Percentiles rank a stretch among this genome's conserved stretches.
Conservation (phyloP, 2,113 vertebrate species). For the Prolemur simus region DNA sequence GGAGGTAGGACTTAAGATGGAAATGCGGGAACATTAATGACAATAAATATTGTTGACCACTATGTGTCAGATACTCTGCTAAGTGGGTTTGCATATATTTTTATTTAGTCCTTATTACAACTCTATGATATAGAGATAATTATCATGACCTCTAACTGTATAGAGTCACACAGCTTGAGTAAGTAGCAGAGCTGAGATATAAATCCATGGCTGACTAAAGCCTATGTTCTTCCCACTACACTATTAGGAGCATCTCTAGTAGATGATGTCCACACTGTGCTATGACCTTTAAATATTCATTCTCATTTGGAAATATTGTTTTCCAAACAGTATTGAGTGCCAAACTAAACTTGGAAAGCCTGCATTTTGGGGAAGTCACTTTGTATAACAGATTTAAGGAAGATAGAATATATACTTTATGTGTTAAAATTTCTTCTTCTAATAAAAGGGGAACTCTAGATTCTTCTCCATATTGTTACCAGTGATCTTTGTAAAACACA, state of each 20-base stretch:
- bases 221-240: background rate
- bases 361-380: background rate
- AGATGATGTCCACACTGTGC: background rate
- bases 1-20: background rate
- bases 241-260: background rate
- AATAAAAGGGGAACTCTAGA: background rate
- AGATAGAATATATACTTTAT: background rate
- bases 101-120: slow-evolving; percentile 14
- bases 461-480: background rate
- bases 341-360: slow-evolving; percentile 5
- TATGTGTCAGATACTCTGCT: background rate
- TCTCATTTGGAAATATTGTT: slow-evolving; percentile 7
- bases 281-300: background rate
- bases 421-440: background rate
- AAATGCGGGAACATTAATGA: background rate
- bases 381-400: background rate
- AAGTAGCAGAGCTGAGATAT: background rate
- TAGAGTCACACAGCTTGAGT: background rate
- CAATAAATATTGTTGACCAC: background rate
- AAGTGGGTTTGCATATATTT: background rate
- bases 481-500: slow-evolving; percentile 17
- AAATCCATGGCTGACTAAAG: background rate
- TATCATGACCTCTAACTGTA: background rate
- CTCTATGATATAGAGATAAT: background rate
- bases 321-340: background rate